phyloP scores from a whole-genome alignment of 1,140 invertebrate species.

The Monochamus saltuarius region DNA sequence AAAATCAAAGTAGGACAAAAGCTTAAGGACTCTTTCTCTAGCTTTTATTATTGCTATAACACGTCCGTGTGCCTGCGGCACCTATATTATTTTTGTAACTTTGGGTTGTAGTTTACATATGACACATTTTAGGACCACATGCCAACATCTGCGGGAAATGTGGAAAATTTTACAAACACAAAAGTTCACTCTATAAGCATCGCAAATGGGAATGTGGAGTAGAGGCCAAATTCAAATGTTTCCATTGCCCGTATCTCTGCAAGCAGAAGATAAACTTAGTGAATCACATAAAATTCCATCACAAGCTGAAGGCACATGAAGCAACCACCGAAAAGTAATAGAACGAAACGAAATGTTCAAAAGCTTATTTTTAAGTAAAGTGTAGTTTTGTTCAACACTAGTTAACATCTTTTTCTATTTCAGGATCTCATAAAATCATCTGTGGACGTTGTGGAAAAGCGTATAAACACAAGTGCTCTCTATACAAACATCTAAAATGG shows the following conservation, averaged over 20 bases:
- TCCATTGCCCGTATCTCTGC: slow-evolving; percentile 56
- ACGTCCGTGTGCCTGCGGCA: too few relatives aligned
- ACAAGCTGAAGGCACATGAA: neutral
- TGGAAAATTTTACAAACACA: slow-evolving; percentile 58
- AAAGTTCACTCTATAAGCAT: slow-evolving; percentile 54
- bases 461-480: slow-evolving; percentile 59
- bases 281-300: slow-evolving; percentile 43
- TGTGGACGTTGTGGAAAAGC: slow-evolving; percentile 58
- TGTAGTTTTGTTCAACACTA: too few relatives aligned
- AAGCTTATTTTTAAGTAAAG: too few relatives aligned
- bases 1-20: too few relatives aligned
- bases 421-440: slow-evolving; percentile 37
- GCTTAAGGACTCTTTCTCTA: too few relatives aligned
- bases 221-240: slow-evolving; percentile 59
- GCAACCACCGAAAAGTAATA: too few relatives aligned
- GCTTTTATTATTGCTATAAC: too few relatives aligned
- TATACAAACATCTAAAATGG: slow-evolving; percentile 54
- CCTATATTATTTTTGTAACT: too few relatives aligned
- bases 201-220: slow-evolving; percentile 61
- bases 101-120: neutral
- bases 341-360: too few relatives aligned
- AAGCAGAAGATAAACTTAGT: slow-evolving; percentile 49
- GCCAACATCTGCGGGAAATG: slow-evolving; percentile 57
- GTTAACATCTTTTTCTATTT: neutral
- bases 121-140: slow-evolving; percentile 5